Percentiles rank a stretch among this genome's conserved stretches.
phyloP scores from a whole-genome alignment of 2,113 vertebrate species.

The Aldabrachelys gigantea region DNA sequence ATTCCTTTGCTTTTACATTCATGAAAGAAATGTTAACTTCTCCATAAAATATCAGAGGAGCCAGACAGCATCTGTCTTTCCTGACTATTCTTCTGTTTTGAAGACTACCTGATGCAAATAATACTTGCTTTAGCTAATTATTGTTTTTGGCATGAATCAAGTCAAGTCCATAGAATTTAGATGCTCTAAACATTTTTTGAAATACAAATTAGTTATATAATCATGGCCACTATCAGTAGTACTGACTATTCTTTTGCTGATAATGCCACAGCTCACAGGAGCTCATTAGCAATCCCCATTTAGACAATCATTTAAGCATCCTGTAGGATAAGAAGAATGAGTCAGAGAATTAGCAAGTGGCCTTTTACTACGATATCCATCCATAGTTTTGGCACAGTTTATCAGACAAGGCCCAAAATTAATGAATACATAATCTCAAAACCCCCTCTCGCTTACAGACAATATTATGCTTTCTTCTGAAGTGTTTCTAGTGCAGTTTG shows the following conservation, averaged over 20 bases:
- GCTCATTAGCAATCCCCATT: constrained; percentile 38
- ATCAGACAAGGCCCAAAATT: neutral
- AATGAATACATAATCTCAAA: neutral
- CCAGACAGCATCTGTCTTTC: neutral
- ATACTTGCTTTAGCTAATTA: neutral
- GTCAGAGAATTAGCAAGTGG: constrained; percentile 28
- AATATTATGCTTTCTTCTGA: neutral
- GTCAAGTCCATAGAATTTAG: neutral
- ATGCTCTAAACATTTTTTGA: neutral
- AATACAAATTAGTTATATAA: constrained; percentile 38
- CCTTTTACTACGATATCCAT: constrained; percentile 18
- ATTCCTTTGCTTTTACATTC: neutral
- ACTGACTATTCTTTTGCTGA: constrained; percentile 21
- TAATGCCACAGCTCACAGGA: neutral
- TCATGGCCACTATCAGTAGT: neutral
- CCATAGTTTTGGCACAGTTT: neutral
- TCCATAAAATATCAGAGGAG: neutral
- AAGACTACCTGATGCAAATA: neutral
- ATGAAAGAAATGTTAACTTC: constrained; percentile 16
- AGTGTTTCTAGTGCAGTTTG: neutral
- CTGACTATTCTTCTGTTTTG: neutral
- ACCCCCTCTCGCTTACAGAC: neutral
- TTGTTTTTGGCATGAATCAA: constrained; percentile 25
- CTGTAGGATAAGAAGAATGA: constrained; percentile 29
- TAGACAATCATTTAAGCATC: constrained; percentile 37